Conservation (phyloP, 2,113 vertebrate species). For the Salvelinus alpinus region DNA sequence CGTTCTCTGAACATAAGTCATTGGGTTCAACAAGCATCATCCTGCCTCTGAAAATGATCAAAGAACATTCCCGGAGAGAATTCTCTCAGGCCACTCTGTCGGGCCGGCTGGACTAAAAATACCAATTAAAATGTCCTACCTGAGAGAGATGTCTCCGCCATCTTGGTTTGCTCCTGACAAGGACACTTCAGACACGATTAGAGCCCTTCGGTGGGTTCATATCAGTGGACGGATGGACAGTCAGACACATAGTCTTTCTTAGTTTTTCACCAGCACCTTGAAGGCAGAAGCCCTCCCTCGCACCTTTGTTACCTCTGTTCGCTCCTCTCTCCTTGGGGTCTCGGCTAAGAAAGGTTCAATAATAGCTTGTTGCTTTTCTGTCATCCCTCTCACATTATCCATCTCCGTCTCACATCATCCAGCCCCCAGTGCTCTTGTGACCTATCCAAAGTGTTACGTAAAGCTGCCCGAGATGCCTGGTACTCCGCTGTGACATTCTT, state of each 20-base stretch:
- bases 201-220: neutral
- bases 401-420: neutral
- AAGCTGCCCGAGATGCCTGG: constrained; percentile 17
- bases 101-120: too few species aligned
- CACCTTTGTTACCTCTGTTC: neutral
- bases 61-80: too few species aligned
- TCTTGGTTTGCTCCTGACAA: constrained; percentile 10
- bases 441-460: neutral
- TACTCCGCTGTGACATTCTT: constrained; percentile 37
- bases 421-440: constrained; percentile 6
- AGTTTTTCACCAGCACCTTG: neutral
- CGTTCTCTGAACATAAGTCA: too few species aligned
- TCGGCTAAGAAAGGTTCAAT: constrained; percentile 4
- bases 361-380: constrained; percentile 32
- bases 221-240: neutral
- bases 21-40: too few species aligned
- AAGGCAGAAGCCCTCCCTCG: neutral
- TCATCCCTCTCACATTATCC: constrained; percentile 20
- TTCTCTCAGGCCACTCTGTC: too few species aligned
- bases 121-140: constrained; percentile 29
- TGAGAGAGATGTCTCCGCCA: constrained; percentile 21
- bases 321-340: neutral
- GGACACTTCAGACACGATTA: neutral
- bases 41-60: too few species aligned
- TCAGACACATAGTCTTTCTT: neutral